phyloP scores from a whole-genome alignment of 2,797 vertebrate species.

The Presbytis comata region DNA sequence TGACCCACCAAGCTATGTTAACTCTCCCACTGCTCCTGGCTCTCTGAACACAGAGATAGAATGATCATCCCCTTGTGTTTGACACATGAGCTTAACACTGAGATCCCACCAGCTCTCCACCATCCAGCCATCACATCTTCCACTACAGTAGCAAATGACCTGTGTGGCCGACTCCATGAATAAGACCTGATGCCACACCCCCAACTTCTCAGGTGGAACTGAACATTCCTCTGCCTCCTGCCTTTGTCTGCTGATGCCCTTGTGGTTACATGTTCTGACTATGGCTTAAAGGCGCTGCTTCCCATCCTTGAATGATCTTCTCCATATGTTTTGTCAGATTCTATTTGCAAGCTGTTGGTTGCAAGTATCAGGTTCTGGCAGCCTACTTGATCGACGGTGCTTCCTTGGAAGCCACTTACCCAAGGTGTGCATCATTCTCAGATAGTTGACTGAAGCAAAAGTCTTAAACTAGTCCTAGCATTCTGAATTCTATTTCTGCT shows the following conservation, averaged over 20 bases:
- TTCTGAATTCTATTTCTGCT: not conserved
- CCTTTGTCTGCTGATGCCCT: not conserved
- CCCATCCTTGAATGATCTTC: not conserved
- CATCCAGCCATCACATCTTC: rapidly evolving
- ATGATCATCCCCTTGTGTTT: not conserved
- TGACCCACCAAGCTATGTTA: not conserved
- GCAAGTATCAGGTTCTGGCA: not conserved
- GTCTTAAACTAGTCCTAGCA: not conserved
- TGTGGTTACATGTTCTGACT: not conserved
- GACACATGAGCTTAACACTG: not conserved
- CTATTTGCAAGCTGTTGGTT: not conserved
- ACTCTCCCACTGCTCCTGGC: not conserved
- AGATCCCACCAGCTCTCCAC: too few species aligned
- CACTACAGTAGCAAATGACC: not conserved
- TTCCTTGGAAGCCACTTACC: not conserved
- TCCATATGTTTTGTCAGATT: not conserved
- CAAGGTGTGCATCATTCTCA: not conserved
- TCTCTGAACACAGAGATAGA: not conserved
- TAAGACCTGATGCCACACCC: rapidly evolving
- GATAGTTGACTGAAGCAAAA: not conserved
- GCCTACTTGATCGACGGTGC: not conserved
- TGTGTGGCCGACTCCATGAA: not conserved
- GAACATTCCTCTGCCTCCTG: not conserved
- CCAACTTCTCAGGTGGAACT: too few species aligned
- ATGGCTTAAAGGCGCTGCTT: not conserved